Percentiles rank a stretch among this genome's conserved stretches.
Conservation (phyloP, 1,140 invertebrate genomes). For the Anoplolepis gracilipes region DNA sequence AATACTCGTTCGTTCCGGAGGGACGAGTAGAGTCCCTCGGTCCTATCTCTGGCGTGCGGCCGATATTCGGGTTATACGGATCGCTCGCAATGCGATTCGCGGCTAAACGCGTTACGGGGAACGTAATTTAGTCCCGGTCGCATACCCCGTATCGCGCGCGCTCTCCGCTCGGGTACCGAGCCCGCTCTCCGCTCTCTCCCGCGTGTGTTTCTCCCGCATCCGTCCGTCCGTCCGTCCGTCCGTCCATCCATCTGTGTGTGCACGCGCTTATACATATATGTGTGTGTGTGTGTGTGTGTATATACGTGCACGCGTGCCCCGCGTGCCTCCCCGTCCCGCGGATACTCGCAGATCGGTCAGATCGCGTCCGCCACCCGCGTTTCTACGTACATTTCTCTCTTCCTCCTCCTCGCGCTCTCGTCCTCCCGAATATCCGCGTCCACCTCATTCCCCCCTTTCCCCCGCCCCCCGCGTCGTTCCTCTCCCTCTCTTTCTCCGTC, state of each 20-base stretch:
- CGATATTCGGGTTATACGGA: slow-evolving; percentile 83
- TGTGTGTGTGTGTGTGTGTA: too few species aligned
- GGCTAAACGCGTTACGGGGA: slow-evolving; percentile 84
- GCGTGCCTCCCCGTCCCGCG: slow-evolving; percentile 59
- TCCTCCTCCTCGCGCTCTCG: slow-evolving; percentile 48
- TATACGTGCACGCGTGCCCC: slow-evolving; percentile 44
- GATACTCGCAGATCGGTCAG: slow-evolving; percentile 52
- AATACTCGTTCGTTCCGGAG: slow-evolving; percentile 67
- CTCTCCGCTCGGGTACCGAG: slow-evolving; percentile 52
- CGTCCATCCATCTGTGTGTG: too few species aligned
- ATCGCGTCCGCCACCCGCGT: slow-evolving; percentile 47
- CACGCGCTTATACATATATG: too few species aligned
- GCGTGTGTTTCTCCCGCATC: not conserved
- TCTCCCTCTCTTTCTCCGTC: slow-evolving; percentile 35
- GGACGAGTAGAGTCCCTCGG: slow-evolving; percentile 63
- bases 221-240: too few species aligned
- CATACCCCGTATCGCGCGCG: slow-evolving; percentile 72
- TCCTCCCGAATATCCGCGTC: not conserved
- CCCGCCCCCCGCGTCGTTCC: slow-evolving; percentile 37
- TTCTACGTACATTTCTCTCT: slow-evolving; percentile 47
- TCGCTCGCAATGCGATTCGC: slow-evolving; percentile 83
- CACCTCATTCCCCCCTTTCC: slow-evolving; percentile 25
- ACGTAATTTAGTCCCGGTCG: slow-evolving; percentile 82
- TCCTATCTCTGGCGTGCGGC: slow-evolving; percentile 74
- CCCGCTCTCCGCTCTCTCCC: slow-evolving; percentile 27